phyloP scores from a whole-genome alignment of 2,113 vertebrate species.

The Microcebus griseorufus region DNA sequence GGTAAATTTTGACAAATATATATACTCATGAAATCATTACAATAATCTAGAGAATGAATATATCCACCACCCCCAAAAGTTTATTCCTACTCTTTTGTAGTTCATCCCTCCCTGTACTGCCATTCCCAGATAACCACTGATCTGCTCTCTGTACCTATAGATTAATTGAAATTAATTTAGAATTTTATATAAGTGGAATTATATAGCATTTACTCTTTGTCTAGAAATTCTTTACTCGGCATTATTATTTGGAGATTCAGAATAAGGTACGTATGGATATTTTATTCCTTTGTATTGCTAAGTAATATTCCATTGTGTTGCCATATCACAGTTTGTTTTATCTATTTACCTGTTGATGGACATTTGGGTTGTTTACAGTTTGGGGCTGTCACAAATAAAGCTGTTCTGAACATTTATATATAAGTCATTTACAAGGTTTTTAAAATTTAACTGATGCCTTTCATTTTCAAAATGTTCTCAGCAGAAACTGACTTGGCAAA shows the following conservation, averaged over 20 bases:
- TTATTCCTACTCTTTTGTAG: not conserved
- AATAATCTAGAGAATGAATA: conserved; percentile 4
- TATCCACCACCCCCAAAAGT: not conserved
- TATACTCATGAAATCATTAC: conserved; percentile 2
- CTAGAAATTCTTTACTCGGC: conserved; percentile 33
- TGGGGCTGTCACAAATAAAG: conserved; percentile 41
- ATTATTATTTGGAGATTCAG: conserved; percentile 56
- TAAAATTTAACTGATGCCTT: conserved; percentile 29
- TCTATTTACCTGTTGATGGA: not conserved
- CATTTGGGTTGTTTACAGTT: conserved; percentile 39
- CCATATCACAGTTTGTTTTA: conserved; percentile 3
- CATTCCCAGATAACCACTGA: not conserved
- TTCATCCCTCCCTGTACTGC: not conserved
- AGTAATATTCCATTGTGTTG: not conserved
- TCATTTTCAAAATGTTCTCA: conserved; percentile 50
- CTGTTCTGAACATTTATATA: conserved; percentile 16
- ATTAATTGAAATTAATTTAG: conserved; percentile 22
- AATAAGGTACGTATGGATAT: not conserved
- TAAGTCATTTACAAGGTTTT: conserved; percentile 50
- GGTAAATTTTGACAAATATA: conserved; percentile 19
- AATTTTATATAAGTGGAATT: conserved; percentile 18
- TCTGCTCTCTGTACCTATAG: not conserved
- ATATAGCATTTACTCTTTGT: not conserved
- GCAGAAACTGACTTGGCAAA: conserved; percentile 46
- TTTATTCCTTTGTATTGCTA: conserved; percentile 42